Conservation (phyloP, 2,888 invertebrate genomes). For the Theristus sp. region DNA sequence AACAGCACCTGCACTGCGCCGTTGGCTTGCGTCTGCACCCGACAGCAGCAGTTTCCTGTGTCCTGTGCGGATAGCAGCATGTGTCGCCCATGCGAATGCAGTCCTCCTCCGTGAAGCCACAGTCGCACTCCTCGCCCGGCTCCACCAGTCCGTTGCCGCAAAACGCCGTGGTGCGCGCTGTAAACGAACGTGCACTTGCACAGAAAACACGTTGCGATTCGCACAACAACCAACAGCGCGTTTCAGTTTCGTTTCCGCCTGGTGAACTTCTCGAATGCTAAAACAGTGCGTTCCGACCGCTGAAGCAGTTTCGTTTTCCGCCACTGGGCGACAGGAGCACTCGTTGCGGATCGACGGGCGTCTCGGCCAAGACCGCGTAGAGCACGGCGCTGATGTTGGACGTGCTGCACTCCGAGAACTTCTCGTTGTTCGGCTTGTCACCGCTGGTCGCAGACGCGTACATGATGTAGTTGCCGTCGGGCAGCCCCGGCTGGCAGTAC, state of each 20-base stretch:
- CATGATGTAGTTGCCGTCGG: constrained; percentile 94
- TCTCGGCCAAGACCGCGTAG: constrained; percentile 14
- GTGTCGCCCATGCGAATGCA: constrained; percentile 47
- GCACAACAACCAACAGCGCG: too few relatives aligned
- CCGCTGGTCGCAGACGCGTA: constrained; percentile 89
- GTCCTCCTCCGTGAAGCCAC: constrained; percentile 62
- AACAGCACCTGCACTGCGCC: constrained; percentile 45
- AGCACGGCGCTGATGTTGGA: constrained; percentile 20
- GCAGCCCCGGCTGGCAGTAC: constrained; percentile 71
- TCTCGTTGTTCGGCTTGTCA: constrained; percentile 88
- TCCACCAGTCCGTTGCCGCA: constrained; percentile 98
- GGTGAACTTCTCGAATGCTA: too few relatives aligned
- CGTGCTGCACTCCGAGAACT: constrained; percentile 85
- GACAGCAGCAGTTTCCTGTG: constrained; percentile 5
- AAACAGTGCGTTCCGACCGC: too few relatives aligned
- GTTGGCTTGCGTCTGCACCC: background rate
- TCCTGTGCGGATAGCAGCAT: constrained; percentile 57
- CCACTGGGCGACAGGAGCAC: background rate
- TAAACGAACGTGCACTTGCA: constrained; percentile 11
- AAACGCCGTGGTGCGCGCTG: constrained; percentile 82
- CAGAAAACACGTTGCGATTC: too few relatives aligned
- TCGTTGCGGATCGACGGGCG: constrained; percentile 5
- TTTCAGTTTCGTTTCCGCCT: too few relatives aligned
- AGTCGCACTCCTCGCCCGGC: constrained; percentile 92
- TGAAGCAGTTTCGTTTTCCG: constrained; percentile 10